These are phyloP conservation scores for Clusia tigrina DNA, from an alignment of 2,888 invertebrate species.

Conservation along the genomic window DNA sequence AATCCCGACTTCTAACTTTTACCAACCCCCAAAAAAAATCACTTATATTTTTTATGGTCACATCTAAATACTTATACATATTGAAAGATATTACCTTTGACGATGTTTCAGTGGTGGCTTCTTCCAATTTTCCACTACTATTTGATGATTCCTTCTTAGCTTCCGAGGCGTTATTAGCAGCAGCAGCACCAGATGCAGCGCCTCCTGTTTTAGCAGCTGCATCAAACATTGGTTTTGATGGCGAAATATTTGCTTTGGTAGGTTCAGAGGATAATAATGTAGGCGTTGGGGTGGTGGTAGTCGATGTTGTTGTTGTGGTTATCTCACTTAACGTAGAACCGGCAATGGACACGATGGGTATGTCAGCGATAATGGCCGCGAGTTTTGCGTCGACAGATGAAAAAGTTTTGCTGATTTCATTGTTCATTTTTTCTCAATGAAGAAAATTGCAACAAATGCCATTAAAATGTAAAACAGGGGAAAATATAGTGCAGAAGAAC, in stretches of 20 bases:
- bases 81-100: conserved; percentile 4
- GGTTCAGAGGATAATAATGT: conserved; percentile 8
- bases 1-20: too few species aligned
- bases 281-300: conserved; percentile 57
- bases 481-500: not conserved
- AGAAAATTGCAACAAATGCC: conserved; percentile 1
- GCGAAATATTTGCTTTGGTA: conserved; percentile 4
- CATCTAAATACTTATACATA: too few species aligned
- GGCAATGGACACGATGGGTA: conserved; percentile 59
- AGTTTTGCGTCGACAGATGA: conserved; percentile 22
- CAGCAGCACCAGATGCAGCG: conserved; percentile 16
- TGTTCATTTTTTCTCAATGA: conserved; percentile 4
- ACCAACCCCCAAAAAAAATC: too few species aligned
- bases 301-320: conserved; percentile 58
- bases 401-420: conserved; percentile 7
- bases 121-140: conserved; percentile 26
- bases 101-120: conserved; percentile 17
- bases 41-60: too few species aligned
- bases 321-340: conserved; percentile 56
- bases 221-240: conserved; percentile 36
- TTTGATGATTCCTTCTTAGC: conserved; percentile 16
- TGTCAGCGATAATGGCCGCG: conserved; percentile 53
- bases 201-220: conserved; percentile 5
- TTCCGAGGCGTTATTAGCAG: not conserved
- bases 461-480: not conserved